Conservation (phyloP, 2,113 vertebrate species). For the Cryptoleucopteryx plumbea region DNA sequence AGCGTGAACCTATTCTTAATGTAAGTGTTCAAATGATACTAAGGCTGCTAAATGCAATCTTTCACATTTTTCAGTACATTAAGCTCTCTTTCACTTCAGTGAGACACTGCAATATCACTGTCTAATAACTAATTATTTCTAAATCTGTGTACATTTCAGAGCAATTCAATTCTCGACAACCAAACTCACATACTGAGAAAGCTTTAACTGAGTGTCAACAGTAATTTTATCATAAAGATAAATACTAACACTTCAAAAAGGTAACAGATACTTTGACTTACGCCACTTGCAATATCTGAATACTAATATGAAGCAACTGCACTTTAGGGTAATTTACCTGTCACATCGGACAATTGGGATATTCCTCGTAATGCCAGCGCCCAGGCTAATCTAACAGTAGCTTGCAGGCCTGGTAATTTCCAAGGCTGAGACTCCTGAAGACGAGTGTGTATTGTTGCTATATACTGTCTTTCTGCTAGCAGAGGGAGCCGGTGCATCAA, state of each 20-base stretch:
- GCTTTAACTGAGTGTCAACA: neutral
- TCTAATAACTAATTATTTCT: neutral
- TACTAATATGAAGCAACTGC: neutral
- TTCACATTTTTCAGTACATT: neutral
- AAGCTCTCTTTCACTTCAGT: neutral
- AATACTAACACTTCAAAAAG: neutral
- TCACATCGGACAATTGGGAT: slow-evolving; percentile 91
- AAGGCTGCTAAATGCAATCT: neutral
- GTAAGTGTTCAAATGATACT: neutral
- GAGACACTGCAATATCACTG: neutral
- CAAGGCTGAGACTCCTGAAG: slow-evolving; percentile 87
- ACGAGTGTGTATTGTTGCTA: slow-evolving; percentile 87
- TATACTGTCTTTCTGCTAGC: slow-evolving; percentile 89
- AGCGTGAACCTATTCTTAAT: neutral
- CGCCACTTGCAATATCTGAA: neutral
- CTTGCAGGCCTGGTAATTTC: slow-evolving; percentile 92
- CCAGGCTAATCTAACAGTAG: slow-evolving; percentile 90
- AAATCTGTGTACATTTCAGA: neutral
- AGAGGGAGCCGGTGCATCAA: slow-evolving; percentile 86
- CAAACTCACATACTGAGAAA: neutral
- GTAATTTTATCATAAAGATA: neutral
- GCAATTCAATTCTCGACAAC: neutral
- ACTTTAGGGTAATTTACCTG: slow-evolving; percentile 72
- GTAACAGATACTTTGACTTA: neutral
- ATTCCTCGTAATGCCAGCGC: slow-evolving; percentile 87